A percentile compares a stretch with the other conserved stretches of the same genome.
These are phyloP conservation scores for Eupleurogrammus muticus DNA, from an alignment of 2,797 vertebrate genomes.

Conservation along the genomic window DNA sequence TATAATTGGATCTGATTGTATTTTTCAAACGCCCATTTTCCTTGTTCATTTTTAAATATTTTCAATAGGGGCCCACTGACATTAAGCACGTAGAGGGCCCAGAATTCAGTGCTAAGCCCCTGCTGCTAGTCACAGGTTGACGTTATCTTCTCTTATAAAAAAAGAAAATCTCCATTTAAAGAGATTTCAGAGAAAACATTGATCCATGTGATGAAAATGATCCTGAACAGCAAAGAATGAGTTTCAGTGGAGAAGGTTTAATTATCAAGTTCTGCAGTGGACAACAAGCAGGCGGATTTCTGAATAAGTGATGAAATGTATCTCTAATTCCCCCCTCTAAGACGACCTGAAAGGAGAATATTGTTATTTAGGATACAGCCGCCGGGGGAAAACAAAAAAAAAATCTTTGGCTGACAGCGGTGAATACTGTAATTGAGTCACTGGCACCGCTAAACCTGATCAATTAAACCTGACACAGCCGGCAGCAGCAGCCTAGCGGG, in stretches of 20 bases:
- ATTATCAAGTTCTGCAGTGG: background rate
- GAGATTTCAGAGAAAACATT: background rate
- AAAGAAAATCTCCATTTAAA: background rate
- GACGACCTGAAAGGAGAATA: conserved; percentile 6
- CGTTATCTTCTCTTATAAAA: background rate
- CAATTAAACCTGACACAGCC: conserved; percentile 19
- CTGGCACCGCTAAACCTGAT: background rate
- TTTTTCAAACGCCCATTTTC: too few relatives aligned
- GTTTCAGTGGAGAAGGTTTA: background rate
- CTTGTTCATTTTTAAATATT: too few relatives aligned
- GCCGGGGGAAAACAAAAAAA: background rate
- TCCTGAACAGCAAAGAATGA: background rate
- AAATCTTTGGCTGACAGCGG: background rate
- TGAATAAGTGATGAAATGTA: background rate
- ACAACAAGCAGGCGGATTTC: background rate
- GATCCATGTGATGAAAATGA: background rate
- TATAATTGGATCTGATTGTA: too few relatives aligned
- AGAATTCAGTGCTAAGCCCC: too few relatives aligned
- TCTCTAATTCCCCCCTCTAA: conserved; percentile 1
- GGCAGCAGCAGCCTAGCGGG: conserved; percentile 2
- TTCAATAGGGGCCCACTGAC: too few relatives aligned
- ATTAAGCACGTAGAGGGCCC: too few relatives aligned
- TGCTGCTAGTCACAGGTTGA: background rate
- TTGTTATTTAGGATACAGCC: background rate
- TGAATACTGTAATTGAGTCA: background rate